Conservation (phyloP, 2,113 vertebrate species). For the Lepisosteus oculatus region DNA sequence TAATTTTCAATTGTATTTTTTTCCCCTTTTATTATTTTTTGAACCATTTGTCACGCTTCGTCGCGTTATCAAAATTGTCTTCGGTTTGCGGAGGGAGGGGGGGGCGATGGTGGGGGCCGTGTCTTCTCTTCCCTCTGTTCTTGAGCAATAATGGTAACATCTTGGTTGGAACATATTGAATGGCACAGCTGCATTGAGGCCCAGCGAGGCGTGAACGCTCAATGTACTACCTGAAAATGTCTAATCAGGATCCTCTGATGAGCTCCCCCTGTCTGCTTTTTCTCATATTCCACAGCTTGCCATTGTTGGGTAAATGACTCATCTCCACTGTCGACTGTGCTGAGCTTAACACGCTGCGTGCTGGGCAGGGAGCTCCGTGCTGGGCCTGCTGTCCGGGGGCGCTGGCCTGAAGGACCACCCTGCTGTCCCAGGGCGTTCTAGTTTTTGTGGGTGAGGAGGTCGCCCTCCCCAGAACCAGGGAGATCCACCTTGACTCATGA, state of each 20-base stretch:
- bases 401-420: too few relatives aligned
- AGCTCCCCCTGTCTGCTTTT: conserved; percentile 44
- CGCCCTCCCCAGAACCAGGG: too few relatives aligned
- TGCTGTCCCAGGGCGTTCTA: too few relatives aligned
- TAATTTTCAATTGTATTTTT: conserved; percentile 14
- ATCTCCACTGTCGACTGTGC: background rate
- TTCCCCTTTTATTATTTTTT: conserved; percentile 28
- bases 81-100: background rate
- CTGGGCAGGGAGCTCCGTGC: too few relatives aligned
- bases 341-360: background rate
- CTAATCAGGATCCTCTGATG: conserved; percentile 63
- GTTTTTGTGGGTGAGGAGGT: too few relatives aligned
- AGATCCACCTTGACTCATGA: too few relatives aligned
- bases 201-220: conserved; percentile 55
- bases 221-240: conserved; percentile 46
- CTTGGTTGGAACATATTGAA: conserved; percentile 63
- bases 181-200: conserved; percentile 54
- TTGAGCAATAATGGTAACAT: conserved; percentile 47
- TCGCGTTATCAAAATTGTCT: conserved; percentile 29
- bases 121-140: conserved; percentile 28
- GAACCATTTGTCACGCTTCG: conserved; percentile 27
- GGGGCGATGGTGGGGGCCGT: background rate
- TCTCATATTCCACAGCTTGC: conserved; percentile 3
- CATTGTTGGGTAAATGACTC: background rate
- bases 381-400: too few relatives aligned